A percentile compares a stretch with the other conserved stretches of the same genome.
Conservation (phyloP, 2,888 invertebrate species). For the Vannuccia rotundouncinata region DNA sequence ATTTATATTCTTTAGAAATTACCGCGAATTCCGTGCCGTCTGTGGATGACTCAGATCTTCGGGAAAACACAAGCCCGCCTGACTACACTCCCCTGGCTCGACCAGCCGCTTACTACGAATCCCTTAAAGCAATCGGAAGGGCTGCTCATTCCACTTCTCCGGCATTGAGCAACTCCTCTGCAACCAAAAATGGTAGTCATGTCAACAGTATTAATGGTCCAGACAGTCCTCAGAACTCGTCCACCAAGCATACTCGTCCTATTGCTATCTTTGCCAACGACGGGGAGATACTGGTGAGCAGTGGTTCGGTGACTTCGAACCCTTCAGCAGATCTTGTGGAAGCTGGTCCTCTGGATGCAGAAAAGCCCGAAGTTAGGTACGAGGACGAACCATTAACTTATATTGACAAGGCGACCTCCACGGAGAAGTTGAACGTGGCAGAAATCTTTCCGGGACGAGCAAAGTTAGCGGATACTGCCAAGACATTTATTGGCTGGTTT, state of each 20-base stretch:
- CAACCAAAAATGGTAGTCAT: not conserved
- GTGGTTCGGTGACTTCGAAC: not conserved
- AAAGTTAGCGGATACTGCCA: not conserved
- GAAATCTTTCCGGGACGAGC: not conserved
- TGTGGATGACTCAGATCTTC: too few relatives aligned
- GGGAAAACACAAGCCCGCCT: not conserved
- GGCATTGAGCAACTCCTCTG: not conserved
- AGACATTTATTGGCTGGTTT: not conserved
- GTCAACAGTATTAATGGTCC: not conserved
- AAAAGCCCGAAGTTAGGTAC: not conserved
- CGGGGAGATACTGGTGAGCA: not conserved
- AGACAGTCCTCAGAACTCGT: not conserved
- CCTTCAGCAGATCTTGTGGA: not conserved
- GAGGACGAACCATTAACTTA: not conserved
- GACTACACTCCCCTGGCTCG: not conserved
- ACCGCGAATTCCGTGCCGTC: too few relatives aligned
- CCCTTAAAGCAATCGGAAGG: not conserved
- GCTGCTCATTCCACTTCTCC: not conserved
- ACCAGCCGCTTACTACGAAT: not conserved
- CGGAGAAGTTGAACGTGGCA: not conserved
- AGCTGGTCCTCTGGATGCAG: not conserved
- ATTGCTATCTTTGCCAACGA: not conserved
- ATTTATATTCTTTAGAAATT: too few relatives aligned
- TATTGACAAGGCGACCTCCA: not conserved
- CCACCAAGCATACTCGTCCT: not conserved